Percentiles rank a stretch among this genome's conserved stretches.
These are phyloP conservation scores for Papilio aristodemus DNA, from an alignment of 1,140 invertebrate species.

Conservation along the genomic window DNA sequence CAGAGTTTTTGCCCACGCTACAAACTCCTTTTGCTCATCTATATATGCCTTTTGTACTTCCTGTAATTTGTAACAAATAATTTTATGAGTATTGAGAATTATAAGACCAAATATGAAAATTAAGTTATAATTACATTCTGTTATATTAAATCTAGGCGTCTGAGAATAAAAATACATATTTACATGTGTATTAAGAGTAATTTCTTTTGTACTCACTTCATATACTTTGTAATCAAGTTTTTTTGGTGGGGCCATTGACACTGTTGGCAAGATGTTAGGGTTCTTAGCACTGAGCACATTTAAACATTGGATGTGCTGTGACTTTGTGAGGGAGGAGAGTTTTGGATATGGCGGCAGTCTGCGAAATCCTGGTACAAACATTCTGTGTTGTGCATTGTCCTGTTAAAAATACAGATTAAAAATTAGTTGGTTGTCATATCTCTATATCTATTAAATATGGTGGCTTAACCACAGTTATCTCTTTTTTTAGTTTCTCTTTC, in stretches of 20 bases:
- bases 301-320: slow-evolving; percentile 56
- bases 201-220: slow-evolving; percentile 45
- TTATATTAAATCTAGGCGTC: too few relatives aligned
- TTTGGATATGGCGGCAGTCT: slow-evolving; percentile 48
- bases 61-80: slow-evolving; percentile 48
- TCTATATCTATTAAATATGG: too few relatives aligned
- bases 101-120: too few relatives aligned
- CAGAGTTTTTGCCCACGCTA: slow-evolving; percentile 60
- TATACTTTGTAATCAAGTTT: slow-evolving; percentile 53
- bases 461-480: too few relatives aligned
- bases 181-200: not conserved
- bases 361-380: slow-evolving; percentile 56
- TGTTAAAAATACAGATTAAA: slow-evolving; percentile 35
- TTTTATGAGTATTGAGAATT: too few relatives aligned
- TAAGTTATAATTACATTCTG: too few relatives aligned
- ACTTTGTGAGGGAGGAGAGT: slow-evolving; percentile 47
- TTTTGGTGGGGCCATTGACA: slow-evolving; percentile 47
- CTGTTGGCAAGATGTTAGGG: slow-evolving; percentile 45
- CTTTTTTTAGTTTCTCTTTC: too few relatives aligned
- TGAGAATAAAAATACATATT: too few relatives aligned
- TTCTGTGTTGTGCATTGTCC: slow-evolving; percentile 37
- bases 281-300: slow-evolving; percentile 55
- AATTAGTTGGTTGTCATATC: too few relatives aligned
- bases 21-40: slow-evolving; percentile 65
- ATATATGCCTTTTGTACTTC: slow-evolving; percentile 54